Conservation (phyloP, 2,888 invertebrate species). For the Ophioninae sp. region DNA sequence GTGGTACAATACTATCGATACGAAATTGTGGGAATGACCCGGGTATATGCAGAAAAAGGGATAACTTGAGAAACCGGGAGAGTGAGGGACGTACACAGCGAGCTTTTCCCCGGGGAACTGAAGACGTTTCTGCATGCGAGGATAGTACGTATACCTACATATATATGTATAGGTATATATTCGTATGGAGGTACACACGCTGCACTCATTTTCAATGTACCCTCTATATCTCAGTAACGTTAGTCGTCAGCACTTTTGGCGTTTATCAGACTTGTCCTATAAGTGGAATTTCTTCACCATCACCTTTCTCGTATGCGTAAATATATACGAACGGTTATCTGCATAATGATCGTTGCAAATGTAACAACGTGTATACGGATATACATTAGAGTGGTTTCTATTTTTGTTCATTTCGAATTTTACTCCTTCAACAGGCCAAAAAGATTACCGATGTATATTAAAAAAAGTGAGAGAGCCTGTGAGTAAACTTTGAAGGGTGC, state of each 20-base stretch:
- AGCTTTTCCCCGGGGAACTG: slow-evolving; percentile 54
- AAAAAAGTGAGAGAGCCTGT: too few species aligned
- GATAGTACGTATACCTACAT: slow-evolving; percentile 40
- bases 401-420: too few species aligned
- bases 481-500: too few species aligned
- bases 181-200: background rate
- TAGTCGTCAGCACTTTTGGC: background rate
- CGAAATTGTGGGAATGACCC: slow-evolving; percentile 56
- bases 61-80: slow-evolving; percentile 20
- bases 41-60: slow-evolving; percentile 25
- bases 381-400: too few species aligned
- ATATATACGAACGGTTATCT: slow-evolving; percentile 4
- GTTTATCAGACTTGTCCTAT: background rate
- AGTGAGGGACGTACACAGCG: slow-evolving; percentile 13
- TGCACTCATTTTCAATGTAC: background rate
- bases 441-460: too few species aligned
- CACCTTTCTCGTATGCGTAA: too few species aligned
- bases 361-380: slow-evolving; percentile 7
- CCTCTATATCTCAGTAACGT: background rate
- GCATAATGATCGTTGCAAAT: slow-evolving; percentile 30
- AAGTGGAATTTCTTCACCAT: background rate
- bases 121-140: slow-evolving; percentile 59
- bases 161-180: background rate
- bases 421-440: too few species aligned
- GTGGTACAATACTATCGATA: slow-evolving; percentile 47